Conservation (phyloP, 1,140 invertebrate genomes). For the Cylas formicarius region DNA sequence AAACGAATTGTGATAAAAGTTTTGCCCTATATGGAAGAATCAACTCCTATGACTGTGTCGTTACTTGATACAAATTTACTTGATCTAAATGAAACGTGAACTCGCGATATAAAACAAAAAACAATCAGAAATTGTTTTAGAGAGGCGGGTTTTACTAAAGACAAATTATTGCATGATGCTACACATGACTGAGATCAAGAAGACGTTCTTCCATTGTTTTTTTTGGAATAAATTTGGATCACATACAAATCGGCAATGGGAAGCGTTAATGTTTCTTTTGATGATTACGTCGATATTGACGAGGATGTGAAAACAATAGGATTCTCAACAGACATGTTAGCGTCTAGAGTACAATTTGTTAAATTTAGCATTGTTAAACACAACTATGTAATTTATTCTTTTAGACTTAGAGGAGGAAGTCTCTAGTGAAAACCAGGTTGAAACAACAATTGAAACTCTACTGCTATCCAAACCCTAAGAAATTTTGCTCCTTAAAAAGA, state of each 20-base stretch:
- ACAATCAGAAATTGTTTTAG: constrained; percentile 4
- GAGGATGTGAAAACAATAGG: constrained; percentile 11
- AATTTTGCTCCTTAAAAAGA: no score
- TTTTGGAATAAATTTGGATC: constrained; percentile 14
- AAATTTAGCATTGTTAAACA: constrained; percentile 14
- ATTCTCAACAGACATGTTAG: no score
- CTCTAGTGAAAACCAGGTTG: no score
- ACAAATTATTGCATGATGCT: constrained; percentile 11
- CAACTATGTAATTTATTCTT: no score
- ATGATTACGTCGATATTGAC: constrained; percentile 16
- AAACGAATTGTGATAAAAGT: no score
- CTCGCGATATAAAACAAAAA: constrained; percentile 9
- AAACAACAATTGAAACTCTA: no score
- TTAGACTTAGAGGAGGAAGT: no score
- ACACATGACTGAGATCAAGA: constrained; percentile 9
- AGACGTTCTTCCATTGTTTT: constrained; percentile 12
- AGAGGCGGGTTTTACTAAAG: constrained; percentile 16
- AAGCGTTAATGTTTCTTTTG: constrained; percentile 10
- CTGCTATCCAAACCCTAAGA: no score
- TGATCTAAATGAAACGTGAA: constrained; percentile 5
- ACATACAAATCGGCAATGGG: constrained; percentile 3
- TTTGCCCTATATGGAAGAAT: no score
- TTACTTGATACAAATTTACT: background rate
- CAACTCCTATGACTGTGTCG: no score
- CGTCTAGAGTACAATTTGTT: no score